Percentiles rank a stretch among this genome's conserved stretches.
Evolutionary conservation across 2,888 invertebrate species (phyloP).

Genomic region (Chaitophorus viminalis): DNA sequence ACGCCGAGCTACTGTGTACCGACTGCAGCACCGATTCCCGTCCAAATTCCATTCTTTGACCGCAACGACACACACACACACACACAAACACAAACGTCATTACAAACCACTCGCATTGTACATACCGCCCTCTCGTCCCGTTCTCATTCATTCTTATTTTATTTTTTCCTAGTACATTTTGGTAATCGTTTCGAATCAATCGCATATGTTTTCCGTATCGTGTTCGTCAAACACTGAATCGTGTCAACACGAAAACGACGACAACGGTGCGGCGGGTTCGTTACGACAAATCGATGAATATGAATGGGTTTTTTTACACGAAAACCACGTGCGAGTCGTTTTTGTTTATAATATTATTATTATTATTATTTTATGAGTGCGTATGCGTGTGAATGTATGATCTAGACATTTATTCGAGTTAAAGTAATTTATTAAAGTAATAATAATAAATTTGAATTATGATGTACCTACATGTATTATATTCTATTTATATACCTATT

Average conservation of each 20-base stretch:
- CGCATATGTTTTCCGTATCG: background rate
- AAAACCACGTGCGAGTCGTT: background rate
- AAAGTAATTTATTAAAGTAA: background rate
- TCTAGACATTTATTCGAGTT: background rate
- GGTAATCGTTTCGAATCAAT: slow-evolving; percentile 39
- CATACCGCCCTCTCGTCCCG: background rate
- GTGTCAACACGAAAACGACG: background rate
- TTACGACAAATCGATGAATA: slow-evolving; percentile 13
- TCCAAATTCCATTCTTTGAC: slow-evolving; percentile 54
- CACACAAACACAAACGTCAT: background rate
- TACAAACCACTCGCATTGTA: background rate
- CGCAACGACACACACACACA: background rate
- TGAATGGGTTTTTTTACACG: slow-evolving; percentile 19
- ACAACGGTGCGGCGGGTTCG: background rate
- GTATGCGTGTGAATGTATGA: background rate
- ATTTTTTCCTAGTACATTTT: background rate
- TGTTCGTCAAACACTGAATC: background rate
- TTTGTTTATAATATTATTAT: background rate
- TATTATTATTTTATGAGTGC: background rate
- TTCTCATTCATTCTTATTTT: background rate
- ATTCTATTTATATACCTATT: too few relatives aligned
- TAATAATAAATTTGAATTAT: too few relatives aligned
- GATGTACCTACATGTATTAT: too few relatives aligned
- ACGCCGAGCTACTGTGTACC: slow-evolving; percentile 16
- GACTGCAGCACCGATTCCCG: slow-evolving; percentile 4